A percentile compares a stretch with the other conserved stretches of the same genome.
Conservation (phyloP, 2,797 vertebrate genomes). For the Rhyacichthys aspro region DNA sequence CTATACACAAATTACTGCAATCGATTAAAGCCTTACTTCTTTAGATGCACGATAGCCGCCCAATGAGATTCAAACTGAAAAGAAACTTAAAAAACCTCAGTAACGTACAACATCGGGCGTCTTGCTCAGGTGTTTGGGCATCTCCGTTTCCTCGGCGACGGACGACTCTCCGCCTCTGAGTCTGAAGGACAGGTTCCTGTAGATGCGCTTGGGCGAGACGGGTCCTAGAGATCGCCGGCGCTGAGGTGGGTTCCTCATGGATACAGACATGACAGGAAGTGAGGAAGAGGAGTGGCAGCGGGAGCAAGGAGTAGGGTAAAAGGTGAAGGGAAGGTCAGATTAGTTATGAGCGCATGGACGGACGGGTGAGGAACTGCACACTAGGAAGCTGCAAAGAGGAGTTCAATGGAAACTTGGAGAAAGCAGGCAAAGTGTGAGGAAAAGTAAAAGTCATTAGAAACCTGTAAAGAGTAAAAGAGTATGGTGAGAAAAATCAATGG, state of each 20-base stretch:
- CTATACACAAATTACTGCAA: not conserved
- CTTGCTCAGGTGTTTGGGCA: slow-evolving; percentile 61
- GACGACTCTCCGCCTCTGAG: slow-evolving; percentile 73
- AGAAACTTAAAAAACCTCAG: slow-evolving; percentile 13
- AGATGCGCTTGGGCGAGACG: slow-evolving; percentile 82
- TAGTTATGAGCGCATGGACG: slow-evolving; percentile 20
- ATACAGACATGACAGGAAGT: slow-evolving; percentile 68
- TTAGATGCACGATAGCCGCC: not conserved
- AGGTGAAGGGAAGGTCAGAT: slow-evolving; percentile 1
- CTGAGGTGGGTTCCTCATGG: slow-evolving; percentile 72
- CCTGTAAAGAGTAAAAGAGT: slow-evolving; percentile 27
- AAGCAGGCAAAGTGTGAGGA: slow-evolving; percentile 5
- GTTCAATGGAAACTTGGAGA: not conserved
- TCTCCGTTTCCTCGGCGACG: slow-evolving; percentile 33
- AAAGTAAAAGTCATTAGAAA: slow-evolving; percentile 41
- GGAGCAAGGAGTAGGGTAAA: not conserved
- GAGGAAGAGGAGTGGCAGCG: not conserved
- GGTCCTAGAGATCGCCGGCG: slow-evolving; percentile 79
- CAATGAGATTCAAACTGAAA: not conserved
- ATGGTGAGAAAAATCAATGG: not conserved
- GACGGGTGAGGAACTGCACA: slow-evolving; percentile 16
- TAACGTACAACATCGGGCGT: slow-evolving; percentile 67
- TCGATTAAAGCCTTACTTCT: no score
- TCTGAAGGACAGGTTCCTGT: slow-evolving; percentile 81
- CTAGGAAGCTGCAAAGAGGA: slow-evolving; percentile 13